Evolutionary conservation across 2,888 invertebrate species (phyloP).

Genomic region (Troides aeacus): DNA sequence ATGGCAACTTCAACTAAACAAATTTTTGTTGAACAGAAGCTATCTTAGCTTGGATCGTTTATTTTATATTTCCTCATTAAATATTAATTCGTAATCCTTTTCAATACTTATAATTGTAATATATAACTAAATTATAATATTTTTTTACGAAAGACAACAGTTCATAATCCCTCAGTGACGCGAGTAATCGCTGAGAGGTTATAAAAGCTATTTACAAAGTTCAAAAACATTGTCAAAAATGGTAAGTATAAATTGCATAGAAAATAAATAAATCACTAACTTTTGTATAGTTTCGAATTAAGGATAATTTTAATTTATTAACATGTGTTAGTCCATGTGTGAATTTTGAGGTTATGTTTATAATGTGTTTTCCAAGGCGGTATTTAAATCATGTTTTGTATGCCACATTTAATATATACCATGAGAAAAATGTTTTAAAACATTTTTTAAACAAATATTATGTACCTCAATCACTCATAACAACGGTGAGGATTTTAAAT

Average conservation of each 20-base stretch:
- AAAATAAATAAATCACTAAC: not conserved
- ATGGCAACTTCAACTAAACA: no score
- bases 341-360: conserved; percentile 47
- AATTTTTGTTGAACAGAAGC: not conserved
- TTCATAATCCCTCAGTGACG: conserved; percentile 70
- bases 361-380: conserved; percentile 3
- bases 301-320: not conserved
- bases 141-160: not conserved
- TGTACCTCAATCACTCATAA: not conserved
- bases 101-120: not conserved
- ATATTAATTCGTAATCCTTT: not conserved
- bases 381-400: not conserved
- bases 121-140: not conserved
- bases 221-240: conserved; percentile 42
- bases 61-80: not conserved
- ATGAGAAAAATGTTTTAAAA: not conserved
- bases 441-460: not conserved
- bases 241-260: conserved; percentile 48
- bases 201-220: conserved; percentile 32
- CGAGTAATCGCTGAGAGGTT: conserved; percentile 79
- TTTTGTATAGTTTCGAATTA: not conserved
- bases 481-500: no score
- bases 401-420: not conserved
- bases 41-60: not conserved
- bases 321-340: conserved; percentile 5